Percentiles rank a stretch among this genome's conserved stretches.
These are phyloP conservation scores for Zosterops japonicus DNA, from an alignment of 2,113 vertebrate genomes.

Conservation along the genomic window DNA sequence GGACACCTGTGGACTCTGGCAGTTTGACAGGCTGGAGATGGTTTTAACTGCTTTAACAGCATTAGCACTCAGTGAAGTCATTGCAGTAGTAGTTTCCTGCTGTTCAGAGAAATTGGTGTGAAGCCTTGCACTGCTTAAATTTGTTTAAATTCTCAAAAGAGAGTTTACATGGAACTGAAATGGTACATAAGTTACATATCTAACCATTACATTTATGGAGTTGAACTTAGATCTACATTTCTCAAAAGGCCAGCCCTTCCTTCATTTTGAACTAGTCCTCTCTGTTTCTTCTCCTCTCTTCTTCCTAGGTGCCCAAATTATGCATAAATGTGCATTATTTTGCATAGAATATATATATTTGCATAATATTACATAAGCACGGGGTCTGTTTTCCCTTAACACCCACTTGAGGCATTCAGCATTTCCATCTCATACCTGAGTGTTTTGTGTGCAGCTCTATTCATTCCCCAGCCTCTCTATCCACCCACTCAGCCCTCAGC, in stretches of 20 bases:
- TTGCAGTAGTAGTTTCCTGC: not conserved
- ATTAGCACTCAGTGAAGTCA: not conserved
- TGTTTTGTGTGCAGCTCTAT: not conserved
- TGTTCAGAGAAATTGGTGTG: not conserved
- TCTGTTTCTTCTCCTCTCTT: not conserved
- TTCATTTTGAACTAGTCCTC: not conserved
- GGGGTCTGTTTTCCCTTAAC: constrained; percentile 34
- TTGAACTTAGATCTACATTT: not conserved
- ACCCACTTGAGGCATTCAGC: constrained; percentile 21
- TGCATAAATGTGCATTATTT: constrained; percentile 33
- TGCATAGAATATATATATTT: constrained; percentile 40
- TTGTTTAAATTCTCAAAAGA: not conserved
- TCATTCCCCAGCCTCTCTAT: constrained; percentile 20
- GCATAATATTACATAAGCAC: constrained; percentile 47
- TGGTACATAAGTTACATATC: not conserved
- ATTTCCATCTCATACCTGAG: constrained; percentile 42
- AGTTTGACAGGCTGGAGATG: not conserved
- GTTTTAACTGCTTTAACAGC: not conserved
- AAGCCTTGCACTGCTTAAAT: not conserved
- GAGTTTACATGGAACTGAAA: not conserved
- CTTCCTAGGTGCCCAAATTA: not conserved
- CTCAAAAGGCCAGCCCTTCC: not conserved
- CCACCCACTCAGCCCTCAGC: constrained; percentile 39
- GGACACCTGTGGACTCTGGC: not conserved
- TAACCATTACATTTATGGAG: not conserved